A percentile compares a stretch with the other conserved stretches of the same genome.
phyloP scores from a whole-genome alignment of 2,797 vertebrate genomes.

The Rhinella marina region DNA sequence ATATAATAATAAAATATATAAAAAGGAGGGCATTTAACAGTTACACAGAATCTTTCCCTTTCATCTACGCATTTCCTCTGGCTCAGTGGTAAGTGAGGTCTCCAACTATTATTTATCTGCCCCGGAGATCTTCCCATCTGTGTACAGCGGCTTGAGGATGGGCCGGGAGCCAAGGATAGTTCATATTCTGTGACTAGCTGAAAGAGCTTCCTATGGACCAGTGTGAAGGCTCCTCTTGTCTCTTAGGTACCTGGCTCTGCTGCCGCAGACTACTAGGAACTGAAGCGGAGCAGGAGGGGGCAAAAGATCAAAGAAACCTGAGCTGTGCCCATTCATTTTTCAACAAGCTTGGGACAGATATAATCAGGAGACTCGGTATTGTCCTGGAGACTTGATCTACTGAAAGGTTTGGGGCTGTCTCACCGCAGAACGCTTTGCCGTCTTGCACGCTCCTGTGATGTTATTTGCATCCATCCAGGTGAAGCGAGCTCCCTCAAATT shows the following conservation, averaged over 20 bases:
- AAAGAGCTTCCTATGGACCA: conserved; percentile 29
- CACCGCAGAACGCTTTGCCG: background rate
- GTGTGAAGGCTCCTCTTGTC: conserved; percentile 20
- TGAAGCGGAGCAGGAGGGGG: background rate
- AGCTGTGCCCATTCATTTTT: conserved; percentile 38
- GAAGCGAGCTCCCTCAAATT: background rate
- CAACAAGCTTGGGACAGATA: conserved; percentile 39
- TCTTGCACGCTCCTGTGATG: conserved; percentile 28
- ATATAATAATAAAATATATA: background rate
- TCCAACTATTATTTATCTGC: conserved; percentile 43
- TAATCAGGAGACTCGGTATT: conserved; percentile 25
- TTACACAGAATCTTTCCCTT: background rate
- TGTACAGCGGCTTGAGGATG: conserved; percentile 19
- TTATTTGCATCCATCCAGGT: conserved; percentile 16
- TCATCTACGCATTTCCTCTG: background rate
- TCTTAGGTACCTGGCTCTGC: conserved; percentile 32
- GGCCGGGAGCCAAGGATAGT: conserved; percentile 27
- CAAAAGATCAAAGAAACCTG: conserved; percentile 44
- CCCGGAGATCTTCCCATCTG: conserved; percentile 44
- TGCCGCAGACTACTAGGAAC: conserved; percentile 33
- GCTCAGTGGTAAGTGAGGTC: conserved; percentile 31
- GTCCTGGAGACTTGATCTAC: conserved; percentile 34
- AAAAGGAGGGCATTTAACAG: background rate
- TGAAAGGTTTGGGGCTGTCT: conserved; percentile 15
- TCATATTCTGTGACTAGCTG: background rate